Evolutionary conservation across 2,113 vertebrate genomes (phyloP), one percentile per base, ranked within the genome.

Genomic region (Heloderma charlesbogerti): DNA sequence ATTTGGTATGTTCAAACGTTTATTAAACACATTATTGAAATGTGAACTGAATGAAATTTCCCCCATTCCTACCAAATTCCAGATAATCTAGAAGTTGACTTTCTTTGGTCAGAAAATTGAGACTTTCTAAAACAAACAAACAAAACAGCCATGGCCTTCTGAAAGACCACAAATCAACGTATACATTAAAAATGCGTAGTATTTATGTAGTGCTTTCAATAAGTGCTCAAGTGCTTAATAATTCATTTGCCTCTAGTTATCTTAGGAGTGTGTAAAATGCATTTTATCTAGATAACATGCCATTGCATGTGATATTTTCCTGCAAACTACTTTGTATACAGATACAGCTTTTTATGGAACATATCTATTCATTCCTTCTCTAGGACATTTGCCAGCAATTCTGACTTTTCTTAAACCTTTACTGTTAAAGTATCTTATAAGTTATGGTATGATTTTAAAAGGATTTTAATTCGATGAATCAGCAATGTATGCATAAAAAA

Each of bases 381-480:
- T 89, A 86, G 57, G 94, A 95, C 37, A 92, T 94, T 91, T 91
- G 60, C 80, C 93, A 95, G 88, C 78, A 92, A 37, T 90, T 91
- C 86, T 94, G 94, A 91, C 88, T 83, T 94, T 87, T 1, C 18
- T 74, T 87, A 92, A 95, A 87, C 77, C 87, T 94, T 94, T 95
- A 54, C 80, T 89, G 90, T 91, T 84, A 94, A 94, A 92, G 90
- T 60, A 91, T 93, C 67, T 54, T 72, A 0, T 90, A 93, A 95
- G 90, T 94, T 91, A 94, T 89, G 1, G 40, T 80, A 88, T 92
- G 77, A 86, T 92, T 92, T 84, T 94, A 31, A 91, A 91, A 66
- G 8, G 71, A 74, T 93, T 93, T 86, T 95, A 93, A 93, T 94
- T 94, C 84, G 90, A 90, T 90, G 51, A 89, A 88, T 81, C 89